These are phyloP conservation scores for Pollenia labialis DNA, from an alignment of 2,888 invertebrate genomes.

Conservation along the genomic window DNA sequence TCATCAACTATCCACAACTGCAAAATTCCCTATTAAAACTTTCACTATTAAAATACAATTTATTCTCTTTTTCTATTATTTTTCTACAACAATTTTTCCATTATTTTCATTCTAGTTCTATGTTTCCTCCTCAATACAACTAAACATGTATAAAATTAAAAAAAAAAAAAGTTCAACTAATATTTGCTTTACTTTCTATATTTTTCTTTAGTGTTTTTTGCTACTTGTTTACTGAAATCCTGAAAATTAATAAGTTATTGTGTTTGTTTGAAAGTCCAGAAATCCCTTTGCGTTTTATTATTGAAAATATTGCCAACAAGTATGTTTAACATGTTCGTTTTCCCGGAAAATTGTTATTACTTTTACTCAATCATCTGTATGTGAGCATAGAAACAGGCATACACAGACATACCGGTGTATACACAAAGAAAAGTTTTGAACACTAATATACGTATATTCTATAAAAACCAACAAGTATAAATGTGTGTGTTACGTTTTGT, in stretches of 20 bases:
- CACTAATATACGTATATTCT: not conserved
- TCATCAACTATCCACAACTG: not conserved
- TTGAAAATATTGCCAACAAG: constrained; percentile 53
- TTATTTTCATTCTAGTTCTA: not conserved
- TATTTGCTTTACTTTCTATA: not conserved
- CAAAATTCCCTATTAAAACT: constrained; percentile 21
- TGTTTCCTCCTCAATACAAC: not conserved
- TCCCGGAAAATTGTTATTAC: constrained; percentile 73
- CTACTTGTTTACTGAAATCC: constrained; percentile 30
- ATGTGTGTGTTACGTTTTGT: not conserved
- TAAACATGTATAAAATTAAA: not conserved
- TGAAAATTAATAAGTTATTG: constrained; percentile 67
- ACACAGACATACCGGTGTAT: no score
- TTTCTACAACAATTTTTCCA: not conserved
- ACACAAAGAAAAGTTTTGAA: not conserved
- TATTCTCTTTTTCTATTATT: not conserved
- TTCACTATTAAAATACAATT: constrained; percentile 19
- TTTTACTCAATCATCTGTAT: constrained; percentile 70
- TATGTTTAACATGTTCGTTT: constrained; percentile 66
- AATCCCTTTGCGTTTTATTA: constrained; percentile 44
- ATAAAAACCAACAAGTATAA: not conserved
- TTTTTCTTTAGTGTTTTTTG: not conserved
- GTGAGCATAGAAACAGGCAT: not conserved
- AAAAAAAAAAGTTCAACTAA: not conserved
- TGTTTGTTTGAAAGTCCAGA: constrained; percentile 59